A percentile compares a stretch with the other conserved stretches of the same genome.
These are phyloP conservation scores for Heliconius himera DNA, from an alignment of 1,140 invertebrate species.

Conservation along the genomic window DNA sequence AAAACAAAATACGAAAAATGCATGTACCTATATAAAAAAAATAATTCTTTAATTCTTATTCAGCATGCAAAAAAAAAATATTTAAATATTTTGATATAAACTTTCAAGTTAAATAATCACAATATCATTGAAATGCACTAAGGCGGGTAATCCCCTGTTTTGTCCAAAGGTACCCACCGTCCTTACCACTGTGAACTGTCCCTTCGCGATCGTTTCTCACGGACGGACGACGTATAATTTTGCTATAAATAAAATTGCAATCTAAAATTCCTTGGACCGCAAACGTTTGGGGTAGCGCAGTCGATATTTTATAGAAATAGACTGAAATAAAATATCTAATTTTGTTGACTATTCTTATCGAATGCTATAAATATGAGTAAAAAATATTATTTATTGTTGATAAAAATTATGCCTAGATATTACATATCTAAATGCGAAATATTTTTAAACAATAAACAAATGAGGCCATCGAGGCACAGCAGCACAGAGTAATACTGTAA, in stretches of 20 bases:
- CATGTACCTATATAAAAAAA: too few species aligned
- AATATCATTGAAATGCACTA: constrained; percentile 6
- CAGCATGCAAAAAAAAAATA: neutral
- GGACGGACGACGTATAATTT: constrained; percentile 70
- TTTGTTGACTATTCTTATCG: neutral
- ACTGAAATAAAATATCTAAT: neutral
- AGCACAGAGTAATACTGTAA: too few species aligned
- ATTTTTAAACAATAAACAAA: too few species aligned
- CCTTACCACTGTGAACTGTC: neutral
- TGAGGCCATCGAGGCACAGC: too few species aligned
- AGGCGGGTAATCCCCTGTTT: constrained; percentile 6
- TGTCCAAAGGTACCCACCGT: neutral
- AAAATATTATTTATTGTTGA: too few species aligned
- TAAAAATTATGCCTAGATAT: too few species aligned
- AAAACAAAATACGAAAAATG: too few species aligned
- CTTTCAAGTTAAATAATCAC: neutral
- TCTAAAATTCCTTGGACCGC: constrained; percentile 61
- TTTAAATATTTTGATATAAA: neutral
- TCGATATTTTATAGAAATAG: neutral
- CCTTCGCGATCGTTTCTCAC: constrained; percentile 54
- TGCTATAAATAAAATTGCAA: constrained; percentile 70
- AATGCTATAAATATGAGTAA: too few species aligned
- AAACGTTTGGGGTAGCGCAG: constrained; percentile 12
- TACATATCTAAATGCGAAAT: too few species aligned
- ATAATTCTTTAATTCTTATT: too few species aligned